phyloP scores from a whole-genome alignment of 2,888 invertebrate species.

The Ernsta delagoae region DNA sequence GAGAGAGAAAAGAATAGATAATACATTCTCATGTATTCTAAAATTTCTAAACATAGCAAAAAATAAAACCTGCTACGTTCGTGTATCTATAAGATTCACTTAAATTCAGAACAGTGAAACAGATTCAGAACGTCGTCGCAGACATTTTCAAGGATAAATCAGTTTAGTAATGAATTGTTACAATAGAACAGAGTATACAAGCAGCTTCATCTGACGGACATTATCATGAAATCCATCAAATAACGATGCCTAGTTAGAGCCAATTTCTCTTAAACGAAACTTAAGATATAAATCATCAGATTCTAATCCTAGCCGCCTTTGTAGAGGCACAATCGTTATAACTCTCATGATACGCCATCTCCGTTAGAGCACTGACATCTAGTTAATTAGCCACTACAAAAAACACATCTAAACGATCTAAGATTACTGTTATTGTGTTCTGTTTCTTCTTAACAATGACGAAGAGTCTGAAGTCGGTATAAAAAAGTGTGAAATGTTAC shows the following conservation, averaged over 20 bases:
- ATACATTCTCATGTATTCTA: no score
- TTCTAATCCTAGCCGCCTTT: slow-evolving; percentile 23
- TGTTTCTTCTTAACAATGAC: slow-evolving; percentile 30
- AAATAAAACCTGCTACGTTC: neutral
- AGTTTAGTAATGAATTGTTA: neutral
- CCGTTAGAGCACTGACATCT: slow-evolving; percentile 19
- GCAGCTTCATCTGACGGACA: neutral
- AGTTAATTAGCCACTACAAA: slow-evolving; percentile 29
- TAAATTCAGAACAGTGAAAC: neutral
- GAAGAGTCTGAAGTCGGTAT: neutral
- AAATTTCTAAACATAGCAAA: neutral
- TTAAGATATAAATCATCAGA: slow-evolving; percentile 30
- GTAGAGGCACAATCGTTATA: slow-evolving; percentile 21
- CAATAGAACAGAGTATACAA: neutral
- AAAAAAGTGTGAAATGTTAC: slow-evolving; percentile 34
- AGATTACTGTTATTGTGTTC: slow-evolving; percentile 34
- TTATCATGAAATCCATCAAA: neutral
- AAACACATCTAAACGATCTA: slow-evolving; percentile 30
- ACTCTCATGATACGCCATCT: slow-evolving; percentile 24
- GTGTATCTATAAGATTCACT: no score
- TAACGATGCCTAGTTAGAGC: neutral
- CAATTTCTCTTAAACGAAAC: slow-evolving; percentile 9
- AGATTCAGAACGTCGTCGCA: neutral
- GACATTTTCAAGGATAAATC: neutral
- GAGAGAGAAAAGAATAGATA: no score